These are phyloP conservation scores for Eolophus roseicapilla DNA, from an alignment of 2,113 vertebrate genomes.

Conservation along the genomic window DNA sequence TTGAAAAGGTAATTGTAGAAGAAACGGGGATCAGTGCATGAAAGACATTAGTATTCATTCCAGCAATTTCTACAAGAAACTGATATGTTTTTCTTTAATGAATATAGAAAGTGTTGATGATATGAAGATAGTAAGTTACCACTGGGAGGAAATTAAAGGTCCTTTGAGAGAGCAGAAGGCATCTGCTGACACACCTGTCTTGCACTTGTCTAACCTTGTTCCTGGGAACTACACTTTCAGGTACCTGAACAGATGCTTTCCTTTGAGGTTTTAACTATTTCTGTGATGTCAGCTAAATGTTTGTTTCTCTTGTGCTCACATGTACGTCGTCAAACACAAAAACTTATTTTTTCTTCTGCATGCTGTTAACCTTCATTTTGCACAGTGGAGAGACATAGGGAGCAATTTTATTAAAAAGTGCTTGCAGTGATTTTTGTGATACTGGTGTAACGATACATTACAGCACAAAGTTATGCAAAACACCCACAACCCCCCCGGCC, in stretches of 20 bases:
- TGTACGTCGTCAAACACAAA: neutral
- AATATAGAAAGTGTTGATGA: slow-evolving; percentile 80
- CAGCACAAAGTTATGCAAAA: neutral
- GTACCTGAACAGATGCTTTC: slow-evolving; percentile 45
- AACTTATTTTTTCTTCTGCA: neutral
- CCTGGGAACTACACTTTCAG: slow-evolving; percentile 84
- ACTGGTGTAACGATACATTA: neutral
- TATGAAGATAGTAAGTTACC: slow-evolving; percentile 74
- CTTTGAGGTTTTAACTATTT: neutral
- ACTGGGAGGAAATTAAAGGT: slow-evolving; percentile 82
- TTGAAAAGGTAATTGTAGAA: neutral
- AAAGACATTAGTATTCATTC: neutral
- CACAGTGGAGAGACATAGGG: neutral
- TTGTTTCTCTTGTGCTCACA: neutral
- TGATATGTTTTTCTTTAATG: neutral
- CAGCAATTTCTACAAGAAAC: neutral
- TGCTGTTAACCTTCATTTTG: neutral
- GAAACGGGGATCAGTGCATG: neutral
- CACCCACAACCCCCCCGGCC: neutral
- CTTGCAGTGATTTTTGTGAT: neutral
- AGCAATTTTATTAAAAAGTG: neutral
- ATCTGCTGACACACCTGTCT: slow-evolving; percentile 69
- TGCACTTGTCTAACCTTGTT: slow-evolving; percentile 72
- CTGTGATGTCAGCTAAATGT: neutral
- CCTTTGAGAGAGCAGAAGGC: slow-evolving; percentile 68